Evolutionary conservation across 2,888 invertebrate species (phyloP).

Genomic region (Lochmaea capreae): DNA sequence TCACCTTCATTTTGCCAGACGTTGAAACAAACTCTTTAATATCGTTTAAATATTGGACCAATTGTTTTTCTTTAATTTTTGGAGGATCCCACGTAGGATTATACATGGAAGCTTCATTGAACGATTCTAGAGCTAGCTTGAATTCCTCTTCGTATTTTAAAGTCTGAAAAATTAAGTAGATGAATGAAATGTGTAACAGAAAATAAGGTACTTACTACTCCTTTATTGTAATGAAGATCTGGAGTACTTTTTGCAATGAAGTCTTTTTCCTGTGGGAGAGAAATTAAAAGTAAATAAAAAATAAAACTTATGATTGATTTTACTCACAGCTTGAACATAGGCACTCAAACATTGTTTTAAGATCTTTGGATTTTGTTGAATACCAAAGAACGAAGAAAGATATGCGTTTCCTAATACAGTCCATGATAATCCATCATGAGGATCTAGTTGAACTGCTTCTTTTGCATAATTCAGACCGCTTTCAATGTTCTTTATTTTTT

Average conservation of each 20-base stretch:
- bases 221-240: conserved; percentile 87
- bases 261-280: conserved; percentile 73
- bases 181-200: too few relatives aligned
- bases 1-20: conserved; percentile 80
- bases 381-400: conserved; percentile 81
- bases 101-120: conserved; percentile 73
- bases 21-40: conserved; percentile 74
- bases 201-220: conserved; percentile 73
- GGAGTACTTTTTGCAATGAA: conserved; percentile 78
- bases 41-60: conserved; percentile 74
- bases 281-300: conserved; percentile 12
- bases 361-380: conserved; percentile 77
- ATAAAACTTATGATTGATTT: background rate
- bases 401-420: conserved; percentile 87
- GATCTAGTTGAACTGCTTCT: conserved; percentile 83
- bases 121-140: conserved; percentile 76
- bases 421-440: conserved; percentile 86
- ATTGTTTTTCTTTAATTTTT: conserved; percentile 70
- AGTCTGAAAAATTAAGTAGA: conserved; percentile 67
- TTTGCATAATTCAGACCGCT: conserved; percentile 83
- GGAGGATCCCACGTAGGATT: conserved; percentile 85
- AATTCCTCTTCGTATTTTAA: conserved; percentile 85
- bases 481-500: conserved; percentile 72
- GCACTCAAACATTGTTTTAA: conserved; percentile 82
- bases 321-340: conserved; percentile 81